Conservation (phyloP, 2,113 vertebrate species). For the Phalacrocorax aristotelis region DNA sequence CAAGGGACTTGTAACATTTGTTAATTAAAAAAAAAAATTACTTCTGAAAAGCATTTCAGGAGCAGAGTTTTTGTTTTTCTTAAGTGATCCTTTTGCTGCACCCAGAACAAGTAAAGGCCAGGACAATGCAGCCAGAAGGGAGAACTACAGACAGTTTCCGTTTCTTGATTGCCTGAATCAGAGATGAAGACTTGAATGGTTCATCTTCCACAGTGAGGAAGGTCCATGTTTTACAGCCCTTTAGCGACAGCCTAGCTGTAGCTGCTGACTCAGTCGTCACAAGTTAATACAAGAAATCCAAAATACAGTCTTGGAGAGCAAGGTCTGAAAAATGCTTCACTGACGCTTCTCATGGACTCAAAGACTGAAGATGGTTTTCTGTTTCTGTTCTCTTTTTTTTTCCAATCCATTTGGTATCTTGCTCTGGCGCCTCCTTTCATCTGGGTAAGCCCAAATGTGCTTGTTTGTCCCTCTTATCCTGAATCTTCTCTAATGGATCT, state of each 20-base stretch:
- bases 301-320: rapidly evolving
- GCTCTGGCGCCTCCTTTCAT: not conserved
- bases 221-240: not conserved
- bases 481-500: not conserved
- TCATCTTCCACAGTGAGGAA: rapidly evolving
- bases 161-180: not conserved
- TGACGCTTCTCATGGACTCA: not conserved
- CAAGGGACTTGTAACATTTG: not conserved
- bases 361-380: not conserved
- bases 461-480: not conserved
- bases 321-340: not conserved
- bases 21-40: not conserved
- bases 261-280: not conserved
- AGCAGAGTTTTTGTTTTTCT: not conserved
- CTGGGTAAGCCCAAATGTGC: not conserved
- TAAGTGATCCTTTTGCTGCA: not conserved
- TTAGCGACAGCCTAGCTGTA: not conserved
- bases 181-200: rapidly evolving
- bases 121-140: not conserved
- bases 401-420: not conserved
- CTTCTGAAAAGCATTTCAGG: not conserved
- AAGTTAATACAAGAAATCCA: not conserved
- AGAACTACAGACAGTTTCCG: rapidly evolving
- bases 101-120: not conserved
- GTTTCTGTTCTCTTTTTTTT: not conserved